A percentile compares a stretch with the other conserved stretches of the same genome.
These are phyloP conservation scores for Lepidochitona cinerea DNA, from an alignment of 2,888 invertebrate genomes.

Conservation along the genomic window DNA sequence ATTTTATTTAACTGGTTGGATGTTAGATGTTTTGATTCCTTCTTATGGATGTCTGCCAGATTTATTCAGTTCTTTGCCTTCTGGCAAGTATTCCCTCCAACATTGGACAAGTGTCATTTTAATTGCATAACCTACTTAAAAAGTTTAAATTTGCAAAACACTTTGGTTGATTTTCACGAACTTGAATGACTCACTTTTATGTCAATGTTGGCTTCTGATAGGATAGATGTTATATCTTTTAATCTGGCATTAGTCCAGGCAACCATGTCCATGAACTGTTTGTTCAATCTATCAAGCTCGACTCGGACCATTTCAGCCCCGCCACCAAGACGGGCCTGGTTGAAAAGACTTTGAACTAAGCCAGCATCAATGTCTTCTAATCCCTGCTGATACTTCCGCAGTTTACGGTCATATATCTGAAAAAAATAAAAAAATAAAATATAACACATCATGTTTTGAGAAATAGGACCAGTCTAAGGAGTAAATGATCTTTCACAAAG, in stretches of 20 bases:
- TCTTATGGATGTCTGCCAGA: no score
- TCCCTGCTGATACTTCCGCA: conserved; percentile 87
- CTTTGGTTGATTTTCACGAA: no score
- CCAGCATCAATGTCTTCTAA: conserved; percentile 72
- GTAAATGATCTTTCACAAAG: not conserved
- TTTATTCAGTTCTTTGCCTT: no score
- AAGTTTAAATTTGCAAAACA: no score
- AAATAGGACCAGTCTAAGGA: not conserved
- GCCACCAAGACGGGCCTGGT: conserved; percentile 50
- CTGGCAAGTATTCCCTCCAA: no score
- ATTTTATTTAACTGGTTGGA: no score
- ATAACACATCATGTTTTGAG: not conserved
- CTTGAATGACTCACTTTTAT: conserved; percentile 73
- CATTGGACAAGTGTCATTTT: no score
- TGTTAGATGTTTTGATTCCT: no score
- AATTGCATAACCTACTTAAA: no score
- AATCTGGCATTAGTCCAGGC: conserved; percentile 70
- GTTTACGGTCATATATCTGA: conserved; percentile 72
- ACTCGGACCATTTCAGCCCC: conserved; percentile 84
- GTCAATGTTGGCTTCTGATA: conserved; percentile 69
- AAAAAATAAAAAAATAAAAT: conserved; percentile 11
- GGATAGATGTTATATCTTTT: conserved; percentile 74
- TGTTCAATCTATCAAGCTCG: conserved; percentile 86
- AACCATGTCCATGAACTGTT: conserved; percentile 78
- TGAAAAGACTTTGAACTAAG: conserved; percentile 41